These are phyloP conservation scores for Morpho achilles DNA, from an alignment of 2,888 invertebrate species.

Conservation along the genomic window DNA sequence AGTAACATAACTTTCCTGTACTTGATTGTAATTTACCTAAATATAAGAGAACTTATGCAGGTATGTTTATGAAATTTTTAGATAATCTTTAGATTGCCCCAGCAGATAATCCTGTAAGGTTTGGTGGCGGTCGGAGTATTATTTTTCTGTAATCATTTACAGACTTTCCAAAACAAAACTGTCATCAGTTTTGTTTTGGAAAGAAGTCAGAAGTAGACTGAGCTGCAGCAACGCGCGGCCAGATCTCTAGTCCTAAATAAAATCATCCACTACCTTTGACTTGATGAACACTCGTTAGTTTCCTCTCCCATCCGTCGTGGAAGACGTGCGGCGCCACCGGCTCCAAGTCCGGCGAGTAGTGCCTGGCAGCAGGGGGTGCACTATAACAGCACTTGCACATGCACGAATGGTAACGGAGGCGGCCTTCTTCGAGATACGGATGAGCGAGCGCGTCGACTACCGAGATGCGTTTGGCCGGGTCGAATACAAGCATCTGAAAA, in stretches of 20 bases:
- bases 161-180: no score
- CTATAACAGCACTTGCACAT: slow-evolving; percentile 99
- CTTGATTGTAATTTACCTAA: no score
- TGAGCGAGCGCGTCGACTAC: slow-evolving; percentile 97
- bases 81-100: no score
- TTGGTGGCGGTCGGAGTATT: no score
- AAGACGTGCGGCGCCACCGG: slow-evolving; percentile 94
- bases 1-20: no score
- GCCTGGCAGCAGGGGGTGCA: slow-evolving; percentile 78
- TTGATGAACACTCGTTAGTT: slow-evolving; percentile 94
- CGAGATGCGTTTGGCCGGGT: slow-evolving; percentile 97
- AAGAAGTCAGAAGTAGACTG: no score
- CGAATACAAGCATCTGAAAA: slow-evolving; percentile 97
- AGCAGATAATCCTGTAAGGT: no score
- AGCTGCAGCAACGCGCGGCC: no score
- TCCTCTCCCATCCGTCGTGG: slow-evolving; percentile 98
- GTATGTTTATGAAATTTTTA: no score
- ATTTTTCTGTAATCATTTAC: no score
- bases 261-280: slow-evolving; percentile 88
- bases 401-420: slow-evolving; percentile 99
- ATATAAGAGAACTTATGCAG: no score
- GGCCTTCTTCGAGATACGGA: slow-evolving; percentile 98
- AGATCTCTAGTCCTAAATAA: background rate
- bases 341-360: slow-evolving; percentile 95
- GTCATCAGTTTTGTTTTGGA: no score